Evolutionary conservation across 2,113 vertebrate species (phyloP), one percentile per base, ranked within the genome.

Genomic region (Oceanites oceanicus): DNA sequence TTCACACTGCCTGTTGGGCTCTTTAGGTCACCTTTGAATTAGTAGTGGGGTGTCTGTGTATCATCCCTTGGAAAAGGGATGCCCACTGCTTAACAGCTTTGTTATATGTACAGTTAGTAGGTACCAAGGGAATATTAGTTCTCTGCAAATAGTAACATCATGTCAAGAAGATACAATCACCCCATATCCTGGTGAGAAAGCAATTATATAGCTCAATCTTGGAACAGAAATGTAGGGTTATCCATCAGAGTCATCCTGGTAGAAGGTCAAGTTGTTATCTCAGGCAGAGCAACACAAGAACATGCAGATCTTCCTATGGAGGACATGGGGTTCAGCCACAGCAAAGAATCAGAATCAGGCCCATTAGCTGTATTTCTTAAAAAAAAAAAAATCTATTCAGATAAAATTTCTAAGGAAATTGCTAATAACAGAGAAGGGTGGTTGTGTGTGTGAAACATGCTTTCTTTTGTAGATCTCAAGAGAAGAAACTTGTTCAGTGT

Each of bases 201-300:
- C 11, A 59, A 4, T 38, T 56, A 19, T 4, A 13, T 44, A 76
- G 38, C 44, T 50, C 20, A 52, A 2, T 73, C 23, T 10, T 67
- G 18, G 18, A 83, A 42, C 3, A 80, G 50, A 91, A 63, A 42
- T 47, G 3, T 21, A 52, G 5, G 5, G 7, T 79, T 68, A 61
- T 80, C 11, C 6, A 40, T 77, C 40, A 78, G 15, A 22, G 11
- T 29, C 13, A 70, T 56, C 5, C 15, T 29, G 30, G 6, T 20
- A 29, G 27, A 49, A 52, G 21, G 21, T n/a, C 25, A 79, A 20
- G 11, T 56, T 72, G 7, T 87, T 62, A 10, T 50, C 42, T 67
- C 13, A 65, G n/a, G 11, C 15, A 50, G 36, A 73, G 27, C 15
- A 47, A 27, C 9, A 26, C 7, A 62, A 7, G 2, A 0, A 1